Conservation (phyloP, 2,797 vertebrate genomes). For the Lithobates sylvaticus region DNA sequence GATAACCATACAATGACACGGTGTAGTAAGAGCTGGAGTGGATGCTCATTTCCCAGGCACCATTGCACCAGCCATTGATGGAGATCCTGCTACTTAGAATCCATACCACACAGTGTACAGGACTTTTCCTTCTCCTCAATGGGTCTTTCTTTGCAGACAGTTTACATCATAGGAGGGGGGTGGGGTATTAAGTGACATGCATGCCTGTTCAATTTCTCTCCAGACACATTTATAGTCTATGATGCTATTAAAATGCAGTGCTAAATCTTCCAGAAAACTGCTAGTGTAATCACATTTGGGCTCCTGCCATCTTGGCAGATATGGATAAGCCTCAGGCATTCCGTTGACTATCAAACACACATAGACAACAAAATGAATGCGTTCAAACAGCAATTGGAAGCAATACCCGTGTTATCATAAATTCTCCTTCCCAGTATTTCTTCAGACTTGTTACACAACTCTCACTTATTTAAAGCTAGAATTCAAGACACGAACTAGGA, state of each 20-base stretch:
- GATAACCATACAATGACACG: conserved; percentile 51
- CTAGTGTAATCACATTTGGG: conserved; percentile 79
- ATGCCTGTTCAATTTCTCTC: conserved; percentile 58
- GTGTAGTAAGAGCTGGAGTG: conserved; percentile 37
- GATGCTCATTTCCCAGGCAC: conserved; percentile 40
- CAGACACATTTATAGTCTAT: conserved; percentile 62
- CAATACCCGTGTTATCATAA: conserved; percentile 83
- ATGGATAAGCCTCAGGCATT: conserved; percentile 74
- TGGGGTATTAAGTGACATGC: conserved; percentile 61
- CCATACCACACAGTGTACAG: conserved; percentile 13
- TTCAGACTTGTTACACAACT: conserved; percentile 80
- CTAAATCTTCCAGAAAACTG: conserved; percentile 73
- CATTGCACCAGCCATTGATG: conserved; percentile 20
- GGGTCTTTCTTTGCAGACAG: conserved; percentile 31
- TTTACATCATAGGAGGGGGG: conserved; percentile 52
- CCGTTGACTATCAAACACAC: conserved; percentile 79
- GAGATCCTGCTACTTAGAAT: conserved; percentile 42
- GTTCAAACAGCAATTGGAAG: conserved; percentile 84
- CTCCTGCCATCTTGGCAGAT: conserved; percentile 78
- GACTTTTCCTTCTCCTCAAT: conserved; percentile 31
- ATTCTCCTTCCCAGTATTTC: conserved; percentile 83
- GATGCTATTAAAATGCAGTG: conserved; percentile 65
- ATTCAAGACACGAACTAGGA: conserved; percentile 72
- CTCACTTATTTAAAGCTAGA: conserved; percentile 76
- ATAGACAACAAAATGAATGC: conserved; percentile 76